These are phyloP conservation scores for Siderastrea radians DNA, from an alignment of 92 coral and sea anemone species.

Conservation along the genomic window DNA sequence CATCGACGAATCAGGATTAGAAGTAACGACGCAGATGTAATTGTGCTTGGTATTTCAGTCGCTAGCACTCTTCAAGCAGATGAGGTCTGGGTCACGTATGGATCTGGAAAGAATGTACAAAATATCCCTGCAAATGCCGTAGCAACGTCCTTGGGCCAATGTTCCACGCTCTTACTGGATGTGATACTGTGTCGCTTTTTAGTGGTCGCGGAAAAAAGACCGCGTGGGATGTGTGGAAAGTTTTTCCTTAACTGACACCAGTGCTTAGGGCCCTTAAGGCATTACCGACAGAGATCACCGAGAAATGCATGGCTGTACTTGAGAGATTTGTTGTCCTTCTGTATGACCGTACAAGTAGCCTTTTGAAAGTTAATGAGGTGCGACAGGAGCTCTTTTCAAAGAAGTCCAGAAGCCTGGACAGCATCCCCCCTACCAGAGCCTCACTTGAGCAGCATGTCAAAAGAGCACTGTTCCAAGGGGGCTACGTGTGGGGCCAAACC, in stretches of 20 bases:
- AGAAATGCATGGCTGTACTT: conserved; percentile 42
- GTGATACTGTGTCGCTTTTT: conserved; percentile 79
- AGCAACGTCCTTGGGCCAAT: conserved; percentile 74
- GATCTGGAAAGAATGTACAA: conserved; percentile 54
- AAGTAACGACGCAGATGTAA: conserved; percentile 69
- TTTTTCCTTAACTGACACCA: conserved; percentile 56
- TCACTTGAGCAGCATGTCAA: conserved; percentile 64
- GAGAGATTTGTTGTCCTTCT: conserved; percentile 53
- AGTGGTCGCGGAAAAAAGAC: conserved; percentile 73
- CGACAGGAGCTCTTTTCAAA: conserved; percentile 60
- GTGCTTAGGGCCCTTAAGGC: conserved; percentile 55
- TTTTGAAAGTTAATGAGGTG: conserved; percentile 48
- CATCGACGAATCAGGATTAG: conserved; percentile 42
- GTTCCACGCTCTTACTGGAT: conserved; percentile 82
- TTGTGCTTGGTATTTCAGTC: conserved; percentile 67
- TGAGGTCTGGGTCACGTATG: conserved; percentile 61
- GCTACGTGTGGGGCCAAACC: conserved; percentile 54
- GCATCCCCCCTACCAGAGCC: conserved; percentile 72
- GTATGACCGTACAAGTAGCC: conserved; percentile 64
- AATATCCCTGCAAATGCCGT: conserved; percentile 48
- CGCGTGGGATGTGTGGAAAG: conserved; percentile 73
- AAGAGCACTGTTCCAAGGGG: conserved; percentile 63
- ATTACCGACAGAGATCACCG: conserved; percentile 45
- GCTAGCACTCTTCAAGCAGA: conserved; percentile 44
- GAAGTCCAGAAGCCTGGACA: conserved; percentile 66